Conservation (phyloP, 2,113 vertebrate species). For the Epinephelus cyanopodus region DNA sequence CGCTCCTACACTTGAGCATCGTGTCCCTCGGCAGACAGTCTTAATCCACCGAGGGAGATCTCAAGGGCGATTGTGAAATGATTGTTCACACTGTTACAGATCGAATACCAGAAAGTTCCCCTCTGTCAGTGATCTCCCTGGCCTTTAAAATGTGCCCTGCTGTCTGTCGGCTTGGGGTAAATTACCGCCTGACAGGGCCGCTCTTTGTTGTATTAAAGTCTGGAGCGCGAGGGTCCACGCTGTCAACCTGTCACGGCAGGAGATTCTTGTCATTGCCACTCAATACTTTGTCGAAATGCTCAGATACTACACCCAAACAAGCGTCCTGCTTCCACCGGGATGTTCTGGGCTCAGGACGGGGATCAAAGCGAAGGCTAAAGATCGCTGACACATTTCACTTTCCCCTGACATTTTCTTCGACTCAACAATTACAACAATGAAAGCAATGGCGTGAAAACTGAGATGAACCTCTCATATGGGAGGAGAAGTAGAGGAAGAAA, state of each 20-base stretch:
- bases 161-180: constrained; percentile 67
- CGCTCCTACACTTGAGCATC: constrained; percentile 34
- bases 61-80: constrained; percentile 54
- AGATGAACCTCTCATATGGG: constrained; percentile 58
- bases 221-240: constrained; percentile 66
- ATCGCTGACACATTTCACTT: constrained; percentile 75
- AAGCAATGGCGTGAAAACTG: constrained; percentile 80
- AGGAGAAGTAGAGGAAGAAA: constrained; percentile 17
- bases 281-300: constrained; percentile 79
- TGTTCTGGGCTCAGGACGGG: constrained; percentile 12
- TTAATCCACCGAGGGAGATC: constrained; percentile 36
- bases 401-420: constrained; percentile 71
- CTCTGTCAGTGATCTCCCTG: constrained; percentile 52
- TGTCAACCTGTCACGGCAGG: constrained; percentile 79
- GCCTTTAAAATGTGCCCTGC: constrained; percentile 53
- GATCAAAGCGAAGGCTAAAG: constrained; percentile 73
- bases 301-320: constrained; percentile 63
- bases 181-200: constrained; percentile 74
- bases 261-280: constrained; percentile 81
- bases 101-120: constrained; percentile 34
- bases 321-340: constrained; percentile 48
- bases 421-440: constrained; percentile 70
- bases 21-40: constrained; percentile 19
- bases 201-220: constrained; percentile 83
- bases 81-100: constrained; percentile 50